A percentile compares a stretch with the other conserved stretches of the same genome.
These are phyloP conservation scores for Phenacoccus solenopsis DNA, from an alignment of 1,140 invertebrate species.

Conservation along the genomic window DNA sequence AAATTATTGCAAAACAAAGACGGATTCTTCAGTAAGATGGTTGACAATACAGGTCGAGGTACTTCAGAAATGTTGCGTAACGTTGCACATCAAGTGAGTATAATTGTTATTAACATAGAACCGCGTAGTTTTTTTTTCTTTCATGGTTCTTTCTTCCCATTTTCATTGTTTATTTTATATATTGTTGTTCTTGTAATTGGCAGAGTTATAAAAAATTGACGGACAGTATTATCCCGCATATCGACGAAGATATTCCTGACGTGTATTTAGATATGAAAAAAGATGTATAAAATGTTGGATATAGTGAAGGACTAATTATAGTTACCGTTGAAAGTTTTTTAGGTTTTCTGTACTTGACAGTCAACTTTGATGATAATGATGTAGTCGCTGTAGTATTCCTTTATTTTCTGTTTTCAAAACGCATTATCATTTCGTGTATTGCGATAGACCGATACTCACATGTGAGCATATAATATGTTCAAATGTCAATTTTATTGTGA, in stretches of 20 bases:
- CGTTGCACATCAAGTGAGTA: constrained; percentile 23
- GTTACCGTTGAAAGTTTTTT: too few relatives aligned
- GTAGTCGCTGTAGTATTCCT: too few relatives aligned
- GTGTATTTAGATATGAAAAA: constrained; percentile 1
- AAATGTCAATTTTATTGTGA: too few relatives aligned
- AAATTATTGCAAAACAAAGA: constrained; percentile 38
- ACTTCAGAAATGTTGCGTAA: constrained; percentile 23
- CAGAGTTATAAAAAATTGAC: background rate
- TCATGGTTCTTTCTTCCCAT: background rate
- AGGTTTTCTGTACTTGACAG: too few relatives aligned
- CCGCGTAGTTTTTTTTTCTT: background rate
- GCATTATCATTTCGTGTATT: too few relatives aligned
- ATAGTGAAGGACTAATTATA: too few relatives aligned
- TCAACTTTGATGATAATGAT: too few relatives aligned
- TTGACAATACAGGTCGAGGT: constrained; percentile 36
- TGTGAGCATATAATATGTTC: too few relatives aligned
- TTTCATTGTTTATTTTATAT: background rate
- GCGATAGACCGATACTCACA: too few relatives aligned
- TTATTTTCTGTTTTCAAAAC: too few relatives aligned
- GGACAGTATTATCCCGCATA: constrained; percentile 6
- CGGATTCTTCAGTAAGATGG: constrained; percentile 35
- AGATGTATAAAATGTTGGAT: background rate
- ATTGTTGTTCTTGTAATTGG: background rate
- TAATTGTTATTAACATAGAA: background rate
- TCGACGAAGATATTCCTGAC: background rate